Evolutionary conservation across 2,113 vertebrate genomes (phyloP).

Genomic region (Thunnus thynnus): DNA sequence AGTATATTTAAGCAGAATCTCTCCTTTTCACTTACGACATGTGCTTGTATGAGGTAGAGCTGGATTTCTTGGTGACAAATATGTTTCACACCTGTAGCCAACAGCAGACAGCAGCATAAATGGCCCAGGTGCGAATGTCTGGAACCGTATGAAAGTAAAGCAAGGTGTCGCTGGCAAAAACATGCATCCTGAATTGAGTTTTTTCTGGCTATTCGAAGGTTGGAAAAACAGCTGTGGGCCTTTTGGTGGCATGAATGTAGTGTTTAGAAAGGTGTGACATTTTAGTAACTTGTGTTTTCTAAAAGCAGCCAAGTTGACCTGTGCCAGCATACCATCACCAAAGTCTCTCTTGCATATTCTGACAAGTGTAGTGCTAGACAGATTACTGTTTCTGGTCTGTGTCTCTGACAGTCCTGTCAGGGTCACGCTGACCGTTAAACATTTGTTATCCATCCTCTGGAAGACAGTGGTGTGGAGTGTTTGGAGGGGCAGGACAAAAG

Average conservation of each 20-base stretch:
- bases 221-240: conserved; percentile 39
- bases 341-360: conserved; percentile 5
- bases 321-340: conserved; percentile 33
- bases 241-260: conserved; percentile 39
- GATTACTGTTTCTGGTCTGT: conserved; percentile 33
- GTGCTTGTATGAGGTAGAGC: background rate
- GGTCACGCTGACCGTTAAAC: conserved; percentile 23
- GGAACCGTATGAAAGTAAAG: conserved; percentile 33
- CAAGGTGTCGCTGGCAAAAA: conserved; percentile 59
- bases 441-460: background rate
- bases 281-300: conserved; percentile 38
- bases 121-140: conserved; percentile 36
- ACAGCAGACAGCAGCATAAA: conserved; percentile 13
- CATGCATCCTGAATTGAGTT: conserved; percentile 28
- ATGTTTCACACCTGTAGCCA: conserved; percentile 14
- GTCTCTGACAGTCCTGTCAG: conserved; percentile 14
- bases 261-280: conserved; percentile 45
- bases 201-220: conserved; percentile 33
- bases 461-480: background rate
- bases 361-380: conserved; percentile 5
- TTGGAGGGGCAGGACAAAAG: too few species aligned
- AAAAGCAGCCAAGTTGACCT: conserved; percentile 9
- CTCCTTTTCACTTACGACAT: background rate
- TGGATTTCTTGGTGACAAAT: conserved; percentile 24
- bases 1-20: background rate